phyloP scores from a whole-genome alignment of 2,113 vertebrate genomes.

The Phylloscopus trochilus region DNA sequence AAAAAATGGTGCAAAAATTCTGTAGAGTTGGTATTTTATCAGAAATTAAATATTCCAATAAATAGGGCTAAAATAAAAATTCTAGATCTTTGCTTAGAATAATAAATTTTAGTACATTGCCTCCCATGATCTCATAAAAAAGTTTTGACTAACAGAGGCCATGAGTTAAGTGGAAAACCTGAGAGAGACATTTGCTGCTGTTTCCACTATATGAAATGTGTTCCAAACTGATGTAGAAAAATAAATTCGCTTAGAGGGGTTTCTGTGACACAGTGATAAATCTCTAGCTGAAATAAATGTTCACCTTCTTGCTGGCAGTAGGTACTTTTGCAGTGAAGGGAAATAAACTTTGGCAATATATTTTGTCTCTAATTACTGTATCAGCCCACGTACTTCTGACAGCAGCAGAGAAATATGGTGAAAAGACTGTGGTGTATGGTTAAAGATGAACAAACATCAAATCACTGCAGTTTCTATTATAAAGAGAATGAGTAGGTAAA shows the following conservation, averaged over 20 bases:
- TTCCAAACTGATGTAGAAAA: conserved; percentile 2
- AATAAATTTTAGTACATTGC: neutral
- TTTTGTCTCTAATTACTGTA: neutral
- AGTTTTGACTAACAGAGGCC: neutral
- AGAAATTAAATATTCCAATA: neutral
- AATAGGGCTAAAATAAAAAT: neutral
- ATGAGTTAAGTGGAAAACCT: neutral
- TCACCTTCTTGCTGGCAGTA: neutral
- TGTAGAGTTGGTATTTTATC: neutral
- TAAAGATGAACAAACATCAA: neutral
- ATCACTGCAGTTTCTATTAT: neutral
- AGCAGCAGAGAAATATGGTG: neutral
- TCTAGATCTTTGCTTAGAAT: neutral
- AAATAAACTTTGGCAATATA: neutral
- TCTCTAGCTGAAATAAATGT: conserved; percentile 4
- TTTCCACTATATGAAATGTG: neutral
- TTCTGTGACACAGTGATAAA: conserved; percentile 5
- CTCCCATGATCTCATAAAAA: neutral
- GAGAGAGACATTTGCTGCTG: neutral
- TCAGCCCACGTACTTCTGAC: neutral
- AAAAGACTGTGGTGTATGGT: neutral
- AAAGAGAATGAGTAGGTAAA: neutral
- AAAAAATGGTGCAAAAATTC: neutral
- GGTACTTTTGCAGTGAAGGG: neutral
- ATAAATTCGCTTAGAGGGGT: neutral